A percentile compares a stretch with the other conserved stretches of the same genome.
These are phyloP conservation scores for Timandra comae DNA, from an alignment of 2,888 invertebrate genomes.

Conservation along the genomic window DNA sequence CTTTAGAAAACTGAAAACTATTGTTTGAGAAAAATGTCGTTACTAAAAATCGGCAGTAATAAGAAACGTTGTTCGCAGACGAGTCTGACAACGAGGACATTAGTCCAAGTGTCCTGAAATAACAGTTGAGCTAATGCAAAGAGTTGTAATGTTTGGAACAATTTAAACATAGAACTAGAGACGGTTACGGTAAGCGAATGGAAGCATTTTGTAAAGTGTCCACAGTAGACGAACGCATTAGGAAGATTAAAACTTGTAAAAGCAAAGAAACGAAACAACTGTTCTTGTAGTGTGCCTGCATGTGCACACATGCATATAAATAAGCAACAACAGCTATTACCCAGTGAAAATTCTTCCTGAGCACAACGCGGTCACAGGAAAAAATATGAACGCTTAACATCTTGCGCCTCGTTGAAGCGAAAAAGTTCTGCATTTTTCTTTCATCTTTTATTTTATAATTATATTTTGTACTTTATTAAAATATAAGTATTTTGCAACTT, in stretches of 20 bases:
- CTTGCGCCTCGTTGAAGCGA: slow-evolving; percentile 14
- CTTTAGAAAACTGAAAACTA: too few relatives aligned
- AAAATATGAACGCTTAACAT: slow-evolving; percentile 19
- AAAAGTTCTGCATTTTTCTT: slow-evolving; percentile 9
- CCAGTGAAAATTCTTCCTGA: slow-evolving; percentile 14
- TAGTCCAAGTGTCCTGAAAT: neutral
- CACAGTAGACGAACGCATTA: slow-evolving; percentile 61
- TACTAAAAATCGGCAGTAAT: neutral
- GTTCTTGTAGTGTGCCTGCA: slow-evolving; percentile 30
- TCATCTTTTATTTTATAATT: slow-evolving; percentile 3
- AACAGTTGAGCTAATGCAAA: slow-evolving; percentile 3
- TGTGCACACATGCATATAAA: slow-evolving; percentile 25
- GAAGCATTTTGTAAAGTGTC: slow-evolving; percentile 52
- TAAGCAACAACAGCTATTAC: slow-evolving; percentile 14
- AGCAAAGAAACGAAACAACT: slow-evolving; percentile 52
- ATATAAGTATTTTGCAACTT: too few relatives aligned
- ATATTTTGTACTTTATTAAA: neutral
- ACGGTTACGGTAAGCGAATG: slow-evolving; percentile 39
- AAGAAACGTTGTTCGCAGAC: neutral
- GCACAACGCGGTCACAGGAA: slow-evolving; percentile 21
- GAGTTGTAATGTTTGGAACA: slow-evolving; percentile 14
- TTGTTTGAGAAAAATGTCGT: too few relatives aligned
- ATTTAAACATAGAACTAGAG: slow-evolving; percentile 26
- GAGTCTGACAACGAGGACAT: neutral
- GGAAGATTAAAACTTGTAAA: slow-evolving; percentile 71